Conservation (phyloP, 2,113 vertebrate species). For the Nesoenas mayeri region DNA sequence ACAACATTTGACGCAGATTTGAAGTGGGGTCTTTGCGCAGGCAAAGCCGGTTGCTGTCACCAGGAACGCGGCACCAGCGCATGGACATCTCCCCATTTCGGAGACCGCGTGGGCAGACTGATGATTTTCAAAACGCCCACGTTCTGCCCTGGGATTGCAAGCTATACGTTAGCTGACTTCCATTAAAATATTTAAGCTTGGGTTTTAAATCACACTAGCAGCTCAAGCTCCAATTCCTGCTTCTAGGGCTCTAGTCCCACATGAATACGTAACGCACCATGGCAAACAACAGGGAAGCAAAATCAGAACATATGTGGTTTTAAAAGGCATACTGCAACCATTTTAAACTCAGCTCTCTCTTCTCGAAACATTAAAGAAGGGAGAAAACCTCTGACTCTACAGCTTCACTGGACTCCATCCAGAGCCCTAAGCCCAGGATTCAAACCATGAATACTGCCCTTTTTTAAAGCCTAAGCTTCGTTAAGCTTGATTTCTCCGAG, state of each 20-base stretch:
- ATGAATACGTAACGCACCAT: background rate
- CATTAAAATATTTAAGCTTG: background rate
- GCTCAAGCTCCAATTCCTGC: background rate
- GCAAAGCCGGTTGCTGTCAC: background rate
- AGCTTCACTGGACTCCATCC: background rate
- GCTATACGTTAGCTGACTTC: background rate
- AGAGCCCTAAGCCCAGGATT: background rate
- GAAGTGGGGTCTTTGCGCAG: background rate
- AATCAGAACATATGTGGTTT: constrained; percentile 25
- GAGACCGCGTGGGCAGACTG: background rate
- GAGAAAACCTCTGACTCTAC: background rate
- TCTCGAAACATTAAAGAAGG: background rate
- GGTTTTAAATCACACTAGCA: background rate
- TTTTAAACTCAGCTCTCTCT: constrained; percentile 17
- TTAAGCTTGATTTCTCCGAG: background rate
- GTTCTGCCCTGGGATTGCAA: background rate
- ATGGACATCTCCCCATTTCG: background rate
- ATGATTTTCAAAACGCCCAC: background rate
- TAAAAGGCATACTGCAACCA: background rate
- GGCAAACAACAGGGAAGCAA: constrained; percentile 26
- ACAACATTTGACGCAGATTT: background rate
- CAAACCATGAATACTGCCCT: background rate
- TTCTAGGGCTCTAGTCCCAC: background rate
- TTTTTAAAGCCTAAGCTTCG: background rate
- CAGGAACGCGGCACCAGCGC: background rate